phyloP scores from a whole-genome alignment of 2,113 vertebrate genomes.

The Xyrauchen texanus region DNA sequence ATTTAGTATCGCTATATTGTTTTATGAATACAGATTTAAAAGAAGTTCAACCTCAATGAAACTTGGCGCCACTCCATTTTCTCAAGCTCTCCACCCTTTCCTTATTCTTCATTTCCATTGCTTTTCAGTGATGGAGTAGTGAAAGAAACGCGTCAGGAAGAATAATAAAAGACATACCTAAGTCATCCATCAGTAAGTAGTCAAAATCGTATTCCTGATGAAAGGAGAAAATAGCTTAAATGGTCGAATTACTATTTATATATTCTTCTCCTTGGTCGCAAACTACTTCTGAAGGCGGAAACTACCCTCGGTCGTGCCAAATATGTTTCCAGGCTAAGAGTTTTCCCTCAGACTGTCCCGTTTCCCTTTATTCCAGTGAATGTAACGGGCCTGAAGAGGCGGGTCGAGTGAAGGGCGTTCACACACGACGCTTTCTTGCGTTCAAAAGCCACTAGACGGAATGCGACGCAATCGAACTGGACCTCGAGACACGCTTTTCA shows the following conservation, averaged over 20 bases:
- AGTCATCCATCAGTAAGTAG: conserved; percentile 68
- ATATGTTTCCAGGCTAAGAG: conserved; percentile 66
- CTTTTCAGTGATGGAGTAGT: not conserved
- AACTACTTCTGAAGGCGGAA: not conserved
- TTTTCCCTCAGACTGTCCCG: conserved; percentile 60
- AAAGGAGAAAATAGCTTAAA: not conserved
- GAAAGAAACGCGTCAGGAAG: not conserved
- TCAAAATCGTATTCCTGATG: conserved; percentile 48
- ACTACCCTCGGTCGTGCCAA: conserved; percentile 56
- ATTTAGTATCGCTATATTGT: too few relatives aligned
- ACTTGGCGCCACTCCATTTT: not conserved
- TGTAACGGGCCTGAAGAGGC: conserved; percentile 64
- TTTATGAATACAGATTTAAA: not conserved
- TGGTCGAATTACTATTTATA: not conserved
- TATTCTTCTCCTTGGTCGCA: not conserved
- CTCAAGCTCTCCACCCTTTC: not conserved
- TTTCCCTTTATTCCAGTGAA: conserved; percentile 22
- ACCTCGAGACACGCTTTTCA: too few relatives aligned
- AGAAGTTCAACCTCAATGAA: not conserved
- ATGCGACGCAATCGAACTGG: too few relatives aligned
- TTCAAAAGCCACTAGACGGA: too few relatives aligned
- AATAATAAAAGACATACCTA: conserved; percentile 66
- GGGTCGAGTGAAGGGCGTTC: conserved; percentile 40
- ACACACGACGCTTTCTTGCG: too few relatives aligned
- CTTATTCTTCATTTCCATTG: not conserved